Conservation (phyloP, 2,888 invertebrate genomes). For the Aphodius granarius region DNA sequence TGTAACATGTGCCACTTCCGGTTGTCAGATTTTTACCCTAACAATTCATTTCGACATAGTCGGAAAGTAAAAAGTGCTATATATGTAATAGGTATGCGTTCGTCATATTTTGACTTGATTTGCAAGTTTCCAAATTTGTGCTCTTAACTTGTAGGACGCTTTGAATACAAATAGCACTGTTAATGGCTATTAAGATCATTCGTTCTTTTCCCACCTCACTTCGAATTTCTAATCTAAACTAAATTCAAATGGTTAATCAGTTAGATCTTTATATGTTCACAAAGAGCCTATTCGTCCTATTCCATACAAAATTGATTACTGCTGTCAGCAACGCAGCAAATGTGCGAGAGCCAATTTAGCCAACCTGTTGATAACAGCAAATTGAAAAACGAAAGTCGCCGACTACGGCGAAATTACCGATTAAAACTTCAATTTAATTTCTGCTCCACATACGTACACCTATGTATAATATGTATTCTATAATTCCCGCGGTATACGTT, state of each 20-base stretch:
- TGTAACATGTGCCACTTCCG: too few relatives aligned
- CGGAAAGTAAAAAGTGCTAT: too few relatives aligned
- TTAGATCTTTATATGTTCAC: neutral
- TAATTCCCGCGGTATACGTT: neutral
- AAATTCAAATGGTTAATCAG: neutral
- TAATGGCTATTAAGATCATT: neutral
- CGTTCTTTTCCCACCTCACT: neutral
- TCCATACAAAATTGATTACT: neutral
- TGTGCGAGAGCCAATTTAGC: constrained; percentile 9
- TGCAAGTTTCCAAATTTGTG: too few relatives aligned
- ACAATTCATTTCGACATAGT: too few relatives aligned
- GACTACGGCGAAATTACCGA: neutral
- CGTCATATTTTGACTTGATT: too few relatives aligned
- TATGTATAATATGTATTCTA: constrained; percentile 2
- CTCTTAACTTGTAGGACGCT: too few relatives aligned
- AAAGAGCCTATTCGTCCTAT: neutral
- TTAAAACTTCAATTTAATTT: constrained; percentile 10
- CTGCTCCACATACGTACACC: constrained; percentile 5
- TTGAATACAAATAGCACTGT: too few relatives aligned
- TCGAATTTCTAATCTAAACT: too few relatives aligned
- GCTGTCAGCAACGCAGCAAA: neutral
- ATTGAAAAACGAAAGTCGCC: constrained; percentile 12
- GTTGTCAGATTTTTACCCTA: too few relatives aligned
- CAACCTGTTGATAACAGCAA: constrained; percentile 21
- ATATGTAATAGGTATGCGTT: too few relatives aligned